phyloP scores from a whole-genome alignment of 1,140 invertebrate genomes.

The Protaetia brevitarsis region DNA sequence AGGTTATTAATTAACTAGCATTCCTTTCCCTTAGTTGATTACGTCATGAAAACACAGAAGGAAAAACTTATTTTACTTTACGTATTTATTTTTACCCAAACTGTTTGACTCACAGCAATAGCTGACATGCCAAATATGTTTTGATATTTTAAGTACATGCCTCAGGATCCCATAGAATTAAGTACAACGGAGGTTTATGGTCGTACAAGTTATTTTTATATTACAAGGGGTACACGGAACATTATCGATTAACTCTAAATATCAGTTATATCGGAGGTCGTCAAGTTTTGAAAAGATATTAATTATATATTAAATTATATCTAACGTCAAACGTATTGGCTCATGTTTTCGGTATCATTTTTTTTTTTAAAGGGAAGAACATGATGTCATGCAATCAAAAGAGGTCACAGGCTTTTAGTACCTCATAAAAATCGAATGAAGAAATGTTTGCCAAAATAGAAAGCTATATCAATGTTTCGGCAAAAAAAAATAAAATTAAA shows the following conservation, averaged over 20 bases:
- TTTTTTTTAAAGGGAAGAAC: too few relatives aligned
- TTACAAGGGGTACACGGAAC: not conserved
- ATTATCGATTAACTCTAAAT: not conserved
- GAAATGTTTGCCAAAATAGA: too few relatives aligned
- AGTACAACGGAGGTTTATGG: not conserved
- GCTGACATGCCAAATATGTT: not conserved
- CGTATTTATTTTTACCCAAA: too few relatives aligned
- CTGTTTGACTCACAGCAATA: not conserved
- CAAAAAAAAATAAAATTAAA: too few relatives aligned
- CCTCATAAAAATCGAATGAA: not conserved
- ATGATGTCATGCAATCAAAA: not conserved
- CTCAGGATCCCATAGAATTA: not conserved
- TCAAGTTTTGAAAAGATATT: not conserved
- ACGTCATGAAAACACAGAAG: too few relatives aligned
- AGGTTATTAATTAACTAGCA: not conserved
- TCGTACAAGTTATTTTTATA: not conserved
- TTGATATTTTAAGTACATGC: not conserved
- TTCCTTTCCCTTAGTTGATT: too few relatives aligned
- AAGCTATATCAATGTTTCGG: too few relatives aligned
- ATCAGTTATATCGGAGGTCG: not conserved
- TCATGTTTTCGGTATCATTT: too few relatives aligned
- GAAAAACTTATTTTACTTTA: too few relatives aligned
- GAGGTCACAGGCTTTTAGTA: not conserved
- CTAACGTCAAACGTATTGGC: not conserved
- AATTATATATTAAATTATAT: not conserved